Evolutionary conservation across 92 coral and sea anemone genomes (phyloP), one percentile per base, ranked within the genome.

Genomic region (Siderastrea siderea): DNA sequence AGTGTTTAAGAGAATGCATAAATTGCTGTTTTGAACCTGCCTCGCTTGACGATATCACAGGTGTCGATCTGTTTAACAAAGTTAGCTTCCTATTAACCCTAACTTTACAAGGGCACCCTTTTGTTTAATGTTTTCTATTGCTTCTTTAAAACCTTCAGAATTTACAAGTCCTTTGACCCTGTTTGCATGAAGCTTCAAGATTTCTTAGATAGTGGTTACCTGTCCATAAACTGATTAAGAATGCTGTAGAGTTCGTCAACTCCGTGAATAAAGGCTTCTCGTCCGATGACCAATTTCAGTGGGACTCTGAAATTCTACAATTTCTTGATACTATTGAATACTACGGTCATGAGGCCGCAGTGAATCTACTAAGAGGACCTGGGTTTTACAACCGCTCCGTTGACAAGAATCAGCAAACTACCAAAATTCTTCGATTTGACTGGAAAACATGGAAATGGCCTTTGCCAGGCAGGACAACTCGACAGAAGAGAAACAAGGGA

Each of bases 361-460:
- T 79, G 69, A 77, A 89, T 84, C 88, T 89, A 71, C 82, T 89
- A 68, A 59, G 93, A 77, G 93, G 89, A 53, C 89, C 93, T 61
- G 93, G 93, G 67, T 89, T 77, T 65, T 89, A 89, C 80, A 89
- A 70, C 48, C 47, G 65, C 71, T 66, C 80, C 10, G 84, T 16
- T 53, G 68, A 84, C 58, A 81, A 88, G 68, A 79, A 64, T 48
- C 48, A 8, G 74, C 9, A 68, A 19, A 48, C 62, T 43, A 64
- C 89, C 84, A 76, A 69, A 60, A 68, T 46, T 47, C 57, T 77
- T 68, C 85, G 85, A 84, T 85, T 90, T 81, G 85, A 85, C 71
- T 90, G 90, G 86, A 78, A 69, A 19, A 19, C 89, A 60, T 90
- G 93, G 93, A 90, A 90, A 47, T 90, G 93, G 93, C 93, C 93